Evolutionary conservation across 1,140 invertebrate species (phyloP), one percentile per base, ranked within the genome.

Genomic region (Orchestia grillus): DNA sequence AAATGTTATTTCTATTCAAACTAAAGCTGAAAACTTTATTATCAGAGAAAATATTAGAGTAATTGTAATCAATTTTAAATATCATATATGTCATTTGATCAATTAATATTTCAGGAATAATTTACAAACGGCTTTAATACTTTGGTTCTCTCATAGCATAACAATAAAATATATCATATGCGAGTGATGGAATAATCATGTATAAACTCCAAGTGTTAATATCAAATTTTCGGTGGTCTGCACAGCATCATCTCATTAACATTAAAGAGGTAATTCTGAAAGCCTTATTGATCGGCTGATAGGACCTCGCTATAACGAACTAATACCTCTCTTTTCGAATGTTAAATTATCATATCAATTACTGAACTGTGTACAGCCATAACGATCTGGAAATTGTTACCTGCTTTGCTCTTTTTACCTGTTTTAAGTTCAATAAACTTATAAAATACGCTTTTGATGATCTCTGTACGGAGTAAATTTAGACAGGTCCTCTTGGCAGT

Each of bases 211-310:
- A 53, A 53, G 19, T 53, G 6, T 19, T 53, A 53, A 3, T 77
- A 3, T 36, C 36, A 15, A 77, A 23, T 77, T 77, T 3, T 77
- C 11, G 36, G 15, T 23, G 28, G 11, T 77, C 62, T 77, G 11
- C 15, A 77, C 62, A 19, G 28, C 62, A 77, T 77, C 62, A 77
- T 77, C 44, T 47, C 92, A 94, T 94, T 94, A 94, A 94, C 43
- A 94, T 94, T 94, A 94, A 94, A 94, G 92, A 94, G 92, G 92
- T 94, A 94, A 94, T 94, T 94, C 92, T 45, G 92, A 94, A 94
- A 94, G 92, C 43, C 44, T 94, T 94, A 94, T 94, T 94, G 92
- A 94, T 94, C 92, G 92, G 92, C 92, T 94, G 92, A 94, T 94
- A 94, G 92, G 92, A 94, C 92, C 92, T 94, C 92, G 92, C 40